These are phyloP conservation scores for Carassius gibelio DNA, from an alignment of 2,113 vertebrate species.

Conservation along the genomic window DNA sequence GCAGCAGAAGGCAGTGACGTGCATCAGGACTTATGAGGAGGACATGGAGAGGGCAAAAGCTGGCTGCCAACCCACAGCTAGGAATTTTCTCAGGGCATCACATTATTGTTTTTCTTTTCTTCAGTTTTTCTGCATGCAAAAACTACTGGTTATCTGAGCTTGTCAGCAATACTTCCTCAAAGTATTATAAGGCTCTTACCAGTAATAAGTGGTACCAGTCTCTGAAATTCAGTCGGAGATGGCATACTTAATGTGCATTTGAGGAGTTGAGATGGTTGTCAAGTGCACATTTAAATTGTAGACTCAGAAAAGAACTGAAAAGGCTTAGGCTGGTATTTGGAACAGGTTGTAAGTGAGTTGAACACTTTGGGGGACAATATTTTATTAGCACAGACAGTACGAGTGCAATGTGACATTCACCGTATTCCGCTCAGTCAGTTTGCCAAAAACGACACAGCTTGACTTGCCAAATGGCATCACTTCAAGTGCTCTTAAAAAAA, in stretches of 20 bases:
- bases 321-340: background rate
- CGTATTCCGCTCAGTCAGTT: conserved; percentile 39
- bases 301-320: background rate
- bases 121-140: background rate
- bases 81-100: conserved; percentile 37
- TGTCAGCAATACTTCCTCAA: background rate
- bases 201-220: background rate
- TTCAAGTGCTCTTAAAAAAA: conserved; percentile 44
- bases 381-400: conserved; percentile 26
- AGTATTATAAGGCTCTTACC: background rate
- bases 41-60: conserved; percentile 64
- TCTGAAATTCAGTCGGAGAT: background rate
- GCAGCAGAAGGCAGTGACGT: conserved; percentile 64
- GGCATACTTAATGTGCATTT: background rate
- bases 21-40: conserved; percentile 66
- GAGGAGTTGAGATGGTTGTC: background rate
- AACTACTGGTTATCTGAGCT: background rate
- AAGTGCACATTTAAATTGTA: background rate
- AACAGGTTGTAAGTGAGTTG: background rate
- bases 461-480: conserved; percentile 36
- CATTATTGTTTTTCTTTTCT: background rate
- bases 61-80: conserved; percentile 52
- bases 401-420: conserved; percentile 43
- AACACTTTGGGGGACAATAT: background rate
- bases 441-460: conserved; percentile 52